Evolutionary conservation across 2,888 invertebrate genomes (phyloP).

Genomic region (Volucella inflata): DNA sequence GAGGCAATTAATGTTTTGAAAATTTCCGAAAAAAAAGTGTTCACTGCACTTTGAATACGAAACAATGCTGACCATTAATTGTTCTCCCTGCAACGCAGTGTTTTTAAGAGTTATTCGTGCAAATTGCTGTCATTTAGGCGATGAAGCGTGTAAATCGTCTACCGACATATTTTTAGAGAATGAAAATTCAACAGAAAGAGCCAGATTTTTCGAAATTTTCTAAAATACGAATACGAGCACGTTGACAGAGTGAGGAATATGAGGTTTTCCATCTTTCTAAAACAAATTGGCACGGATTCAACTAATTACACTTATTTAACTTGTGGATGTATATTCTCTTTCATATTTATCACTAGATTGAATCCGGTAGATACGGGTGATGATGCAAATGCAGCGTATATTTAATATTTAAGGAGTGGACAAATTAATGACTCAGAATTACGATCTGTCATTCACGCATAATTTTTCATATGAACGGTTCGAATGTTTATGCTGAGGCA

Average conservation of each 20-base stretch:
- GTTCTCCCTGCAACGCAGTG: constrained; percentile 25
- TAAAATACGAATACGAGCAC: constrained; percentile 22
- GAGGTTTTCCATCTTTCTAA: constrained; percentile 8
- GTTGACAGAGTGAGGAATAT: constrained; percentile 45
- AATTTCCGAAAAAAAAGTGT: background rate
- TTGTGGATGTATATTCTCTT: constrained; percentile 40
- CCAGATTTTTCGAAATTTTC: constrained; percentile 6
- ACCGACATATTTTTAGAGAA: constrained; percentile 28
- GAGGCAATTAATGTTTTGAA: constrained; percentile 32
- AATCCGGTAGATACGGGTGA: constrained; percentile 33
- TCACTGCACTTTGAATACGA: constrained; percentile 1
- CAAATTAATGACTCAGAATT: too few species aligned
- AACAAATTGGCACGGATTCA: constrained; percentile 12
- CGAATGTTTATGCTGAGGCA: too few species aligned
- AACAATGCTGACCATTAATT: constrained; percentile 47
- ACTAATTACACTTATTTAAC: background rate
- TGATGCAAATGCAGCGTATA: background rate
- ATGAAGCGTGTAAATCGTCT: constrained; percentile 7
- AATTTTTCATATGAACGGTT: too few species aligned
- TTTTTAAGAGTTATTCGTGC: constrained; percentile 29
- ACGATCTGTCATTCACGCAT: too few species aligned
- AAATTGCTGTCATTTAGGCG: constrained; percentile 30
- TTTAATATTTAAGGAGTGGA: background rate
- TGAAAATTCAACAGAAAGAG: background rate
- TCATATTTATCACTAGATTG: constrained; percentile 28